Conservation (phyloP, 2,797 vertebrate species). For the Mionectes olivaceus region DNA sequence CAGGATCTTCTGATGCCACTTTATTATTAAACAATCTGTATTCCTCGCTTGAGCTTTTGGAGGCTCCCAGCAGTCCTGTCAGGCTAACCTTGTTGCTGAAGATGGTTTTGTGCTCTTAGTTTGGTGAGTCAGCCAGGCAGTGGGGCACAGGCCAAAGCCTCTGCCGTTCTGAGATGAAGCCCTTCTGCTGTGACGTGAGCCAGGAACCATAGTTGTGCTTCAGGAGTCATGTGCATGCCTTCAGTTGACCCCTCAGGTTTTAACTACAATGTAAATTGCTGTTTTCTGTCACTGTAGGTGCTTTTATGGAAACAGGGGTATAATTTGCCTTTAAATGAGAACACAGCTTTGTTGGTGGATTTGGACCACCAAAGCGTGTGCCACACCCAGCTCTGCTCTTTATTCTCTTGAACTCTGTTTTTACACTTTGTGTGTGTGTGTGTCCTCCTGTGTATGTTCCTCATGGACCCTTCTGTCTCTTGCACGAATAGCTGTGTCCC, state of each 20-base stretch:
- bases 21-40: slow-evolving; percentile 43
- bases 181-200: not conserved
- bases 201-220: accelerated
- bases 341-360: not conserved
- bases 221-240: not conserved
- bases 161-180: accelerated
- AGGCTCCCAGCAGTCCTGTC: slow-evolving; percentile 35
- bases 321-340: not conserved
- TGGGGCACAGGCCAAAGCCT: accelerated
- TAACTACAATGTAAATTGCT: not conserved
- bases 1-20: slow-evolving; percentile 38
- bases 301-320: not conserved
- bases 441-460: not conserved
- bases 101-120: not conserved
- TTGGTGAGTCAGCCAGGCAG: not conserved
- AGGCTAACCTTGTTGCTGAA: slow-evolving; percentile 10
- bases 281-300: not conserved
- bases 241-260: not conserved
- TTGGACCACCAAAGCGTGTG: not conserved
- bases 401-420: not conserved
- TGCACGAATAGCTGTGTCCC: not conserved
- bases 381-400: not conserved
- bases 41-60: not conserved
- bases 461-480: not conserved
- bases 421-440: not conserved